Evolutionary conservation across 1,140 invertebrate species (phyloP).

Genomic region (Drosophila navojoa): DNA sequence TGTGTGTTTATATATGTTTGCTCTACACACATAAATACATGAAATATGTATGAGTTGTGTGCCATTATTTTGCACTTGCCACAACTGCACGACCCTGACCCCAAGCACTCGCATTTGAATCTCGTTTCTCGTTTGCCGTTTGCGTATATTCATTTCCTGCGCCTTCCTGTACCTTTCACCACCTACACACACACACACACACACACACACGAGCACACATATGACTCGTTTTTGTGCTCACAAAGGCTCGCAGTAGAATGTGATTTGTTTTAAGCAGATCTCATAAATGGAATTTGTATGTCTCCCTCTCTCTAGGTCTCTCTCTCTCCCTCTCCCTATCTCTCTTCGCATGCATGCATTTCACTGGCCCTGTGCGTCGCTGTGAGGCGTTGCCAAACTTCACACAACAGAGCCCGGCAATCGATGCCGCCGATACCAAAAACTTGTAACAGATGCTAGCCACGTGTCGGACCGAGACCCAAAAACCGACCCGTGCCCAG

Average conservation of each 20-base stretch:
- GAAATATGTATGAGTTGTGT: constrained; percentile 42
- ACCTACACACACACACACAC: neutral
- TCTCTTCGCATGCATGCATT: constrained; percentile 1
- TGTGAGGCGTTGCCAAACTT: constrained; percentile 68
- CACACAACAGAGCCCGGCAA: constrained; percentile 48
- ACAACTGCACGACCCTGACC: constrained; percentile 67
- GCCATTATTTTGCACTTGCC: constrained; percentile 74
- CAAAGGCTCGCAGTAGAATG: constrained; percentile 39
- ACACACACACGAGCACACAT: neutral
- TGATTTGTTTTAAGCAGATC: constrained; percentile 69
- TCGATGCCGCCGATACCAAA: constrained; percentile 67
- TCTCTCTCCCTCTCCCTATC: too few relatives aligned
- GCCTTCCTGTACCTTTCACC: constrained; percentile 37
- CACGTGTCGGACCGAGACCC: constrained; percentile 59
- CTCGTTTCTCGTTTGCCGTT: constrained; percentile 22
- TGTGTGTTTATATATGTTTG: neutral
- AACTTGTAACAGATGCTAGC: constrained; percentile 77
- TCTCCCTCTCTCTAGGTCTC: too few relatives aligned
- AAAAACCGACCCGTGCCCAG: constrained; percentile 15
- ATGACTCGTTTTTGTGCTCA: neutral
- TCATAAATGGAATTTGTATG: constrained; percentile 22
- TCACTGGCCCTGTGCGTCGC: constrained; percentile 24
- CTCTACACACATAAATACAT: constrained; percentile 17
- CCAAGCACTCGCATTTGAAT: constrained; percentile 34
- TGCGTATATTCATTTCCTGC: constrained; percentile 38